Evolutionary conservation across 2,888 invertebrate species (phyloP).

Genomic region (Brenthis hecate): DNA sequence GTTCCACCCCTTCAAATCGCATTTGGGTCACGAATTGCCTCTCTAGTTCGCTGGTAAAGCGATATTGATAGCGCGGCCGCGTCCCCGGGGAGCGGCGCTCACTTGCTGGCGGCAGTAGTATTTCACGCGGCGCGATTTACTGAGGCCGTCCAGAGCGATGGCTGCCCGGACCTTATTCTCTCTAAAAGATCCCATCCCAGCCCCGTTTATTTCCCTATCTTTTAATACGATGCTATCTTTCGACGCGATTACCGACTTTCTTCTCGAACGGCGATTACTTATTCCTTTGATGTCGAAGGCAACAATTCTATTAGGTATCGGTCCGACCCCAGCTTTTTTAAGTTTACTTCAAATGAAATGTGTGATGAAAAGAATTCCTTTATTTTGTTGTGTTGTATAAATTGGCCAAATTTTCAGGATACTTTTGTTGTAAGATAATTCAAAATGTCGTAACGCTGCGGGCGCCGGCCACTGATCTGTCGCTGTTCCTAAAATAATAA

Average conservation of each 20-base stretch:
- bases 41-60: slow-evolving; percentile 74
- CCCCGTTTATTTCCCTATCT: slow-evolving; percentile 63
- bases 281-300: slow-evolving; percentile 47
- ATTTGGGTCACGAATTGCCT: slow-evolving; percentile 79
- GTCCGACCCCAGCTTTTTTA: slow-evolving; percentile 34
- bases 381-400: slow-evolving; percentile 19
- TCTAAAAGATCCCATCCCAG: slow-evolving; percentile 46
- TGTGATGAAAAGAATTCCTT: slow-evolving; percentile 28
- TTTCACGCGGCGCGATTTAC: slow-evolving; percentile 63
- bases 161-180: slow-evolving; percentile 43
- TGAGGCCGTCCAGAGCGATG: slow-evolving; percentile 53
- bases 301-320: slow-evolving; percentile 41
- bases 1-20: slow-evolving; percentile 60
- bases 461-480: too few species aligned
- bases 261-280: slow-evolving; percentile 44
- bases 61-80: slow-evolving; percentile 49
- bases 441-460: too few species aligned
- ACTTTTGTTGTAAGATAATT: too few species aligned
- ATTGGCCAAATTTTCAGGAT: background rate
- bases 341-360: slow-evolving; percentile 40
- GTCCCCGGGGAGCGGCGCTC: slow-evolving; percentile 64
- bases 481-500: too few species aligned
- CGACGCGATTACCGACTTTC: slow-evolving; percentile 57
- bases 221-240: slow-evolving; percentile 74
- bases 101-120: slow-evolving; percentile 45